Conservation (phyloP, 2,797 vertebrate genomes). For the Echiichthys vipera region DNA sequence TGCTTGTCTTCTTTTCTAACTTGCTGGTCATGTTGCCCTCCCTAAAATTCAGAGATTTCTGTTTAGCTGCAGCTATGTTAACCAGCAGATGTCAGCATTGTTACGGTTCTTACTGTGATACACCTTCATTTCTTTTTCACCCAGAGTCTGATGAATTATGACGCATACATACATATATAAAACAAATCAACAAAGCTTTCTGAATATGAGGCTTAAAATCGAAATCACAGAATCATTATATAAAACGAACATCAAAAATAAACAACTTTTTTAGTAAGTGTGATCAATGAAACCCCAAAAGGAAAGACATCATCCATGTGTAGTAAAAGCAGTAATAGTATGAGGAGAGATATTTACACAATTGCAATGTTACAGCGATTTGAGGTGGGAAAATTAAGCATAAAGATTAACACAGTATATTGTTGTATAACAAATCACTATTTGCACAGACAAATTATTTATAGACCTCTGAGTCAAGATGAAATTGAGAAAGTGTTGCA, state of each 20-base stretch:
- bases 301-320: not conserved
- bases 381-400: not conserved
- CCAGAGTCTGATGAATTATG: not conserved
- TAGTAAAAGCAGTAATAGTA: not conserved
- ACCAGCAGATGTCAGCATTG: constrained; percentile 70
- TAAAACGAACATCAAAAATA: not conserved
- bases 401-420: not conserved
- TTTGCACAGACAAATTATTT: not conserved
- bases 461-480: constrained; percentile 18
- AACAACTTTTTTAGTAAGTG: not conserved
- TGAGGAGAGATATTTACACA: not conserved
- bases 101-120: not conserved
- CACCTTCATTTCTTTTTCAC: not conserved
- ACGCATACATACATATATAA: not conserved
- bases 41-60: not conserved
- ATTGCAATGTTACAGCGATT: not conserved
- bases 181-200: not conserved
- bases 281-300: not conserved
- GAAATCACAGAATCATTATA: not conserved
- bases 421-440: not conserved
- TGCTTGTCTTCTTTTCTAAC: not conserved
- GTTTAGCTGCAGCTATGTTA: not conserved
- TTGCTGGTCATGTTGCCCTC: not conserved
- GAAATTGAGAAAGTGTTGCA: constrained; percentile 19
- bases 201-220: not conserved